Evolutionary conservation across 1,140 invertebrate species (phyloP), one percentile per base, ranked within the genome.

Genomic region (Drosophila sproati): DNA sequence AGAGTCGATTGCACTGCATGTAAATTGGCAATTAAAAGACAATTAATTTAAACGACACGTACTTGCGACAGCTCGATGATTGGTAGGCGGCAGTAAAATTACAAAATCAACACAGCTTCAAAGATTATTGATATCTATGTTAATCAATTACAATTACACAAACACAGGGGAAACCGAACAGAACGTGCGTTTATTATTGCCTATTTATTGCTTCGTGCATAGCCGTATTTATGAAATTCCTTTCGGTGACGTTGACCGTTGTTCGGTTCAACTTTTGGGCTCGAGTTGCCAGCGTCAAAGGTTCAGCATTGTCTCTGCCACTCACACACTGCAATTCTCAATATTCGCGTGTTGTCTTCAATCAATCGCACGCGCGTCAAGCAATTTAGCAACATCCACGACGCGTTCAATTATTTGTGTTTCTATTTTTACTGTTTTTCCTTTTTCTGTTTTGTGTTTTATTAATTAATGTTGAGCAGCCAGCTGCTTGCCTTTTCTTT

Each of bases 191-290:
- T 74, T 52, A 35, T 74, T 52, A 35, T 73, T 59, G 48, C 41
- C 57, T 68, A 70, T 55, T 57, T 63, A 20, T 20, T 20, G 20
- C 20, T 20, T 20, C 20, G 48, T 62, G 57, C 78, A 87, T 87
- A 69, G 72, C 61, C 51, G 8, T 50, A 51, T 37, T 7, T 45
- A 64, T 39, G 48, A 57, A 64, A 73, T 68, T 76, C 64, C 73
- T 64, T 78, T 86, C 75, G 75, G 68, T 86, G 82, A 86, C 82
- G 82, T 74, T 74, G 72, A 63, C 72, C 73, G 20, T 8, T 57
- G 20, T 41, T 61, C 72, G 10, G 31, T 37, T 60, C 48, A 68
- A 56, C 67, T 68, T 68, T 60, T 68, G 54, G 34, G 55, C 37
- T 34, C 63, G 48, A 68, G 7, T 73, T 73, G 48, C 41, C 57